These are phyloP conservation scores for Rhopilema esculentum DNA, from an alignment of 30 jellyfish, hydroid and myxozoan species.

Conservation along the genomic window DNA sequence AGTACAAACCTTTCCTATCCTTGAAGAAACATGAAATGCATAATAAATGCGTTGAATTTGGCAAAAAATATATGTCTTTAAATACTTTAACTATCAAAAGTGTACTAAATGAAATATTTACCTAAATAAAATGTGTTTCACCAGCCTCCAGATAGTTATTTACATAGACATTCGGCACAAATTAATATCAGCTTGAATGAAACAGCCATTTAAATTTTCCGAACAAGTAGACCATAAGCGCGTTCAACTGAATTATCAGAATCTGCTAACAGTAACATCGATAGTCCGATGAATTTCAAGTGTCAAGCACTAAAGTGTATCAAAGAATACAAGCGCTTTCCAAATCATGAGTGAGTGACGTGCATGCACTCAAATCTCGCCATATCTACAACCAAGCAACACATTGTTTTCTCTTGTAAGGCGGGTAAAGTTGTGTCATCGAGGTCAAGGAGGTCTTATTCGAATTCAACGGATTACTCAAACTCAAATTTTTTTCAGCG, in stretches of 20 bases:
- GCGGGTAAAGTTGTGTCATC: not conserved
- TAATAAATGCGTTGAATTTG: too few species aligned
- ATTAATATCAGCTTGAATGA: not conserved
- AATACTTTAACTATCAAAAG: not conserved
- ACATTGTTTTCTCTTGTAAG: not conserved
- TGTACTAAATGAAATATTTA: not conserved
- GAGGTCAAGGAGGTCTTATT: not conserved
- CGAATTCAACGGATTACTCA: not conserved
- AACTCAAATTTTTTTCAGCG: not conserved
- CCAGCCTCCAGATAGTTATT: not conserved
- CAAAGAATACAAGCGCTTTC: too few species aligned
- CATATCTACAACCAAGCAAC: not conserved
- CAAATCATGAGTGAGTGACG: too few species aligned
- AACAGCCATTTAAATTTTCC: not conserved
- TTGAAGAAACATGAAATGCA: too few species aligned
- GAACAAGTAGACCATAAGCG: not conserved
- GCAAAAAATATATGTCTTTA: not conserved
- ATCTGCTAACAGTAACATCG: not conserved
- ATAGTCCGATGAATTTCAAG: not conserved
- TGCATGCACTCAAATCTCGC: not conserved
- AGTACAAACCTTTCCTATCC: too few species aligned
- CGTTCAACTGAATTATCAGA: not conserved
- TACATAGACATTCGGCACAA: not conserved
- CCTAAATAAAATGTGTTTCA: not conserved
- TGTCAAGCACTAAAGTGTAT: not conserved